These are phyloP conservation scores for Dendropsophus ebraccatus DNA, from an alignment of 2,113 vertebrate genomes.

Conservation along the genomic window DNA sequence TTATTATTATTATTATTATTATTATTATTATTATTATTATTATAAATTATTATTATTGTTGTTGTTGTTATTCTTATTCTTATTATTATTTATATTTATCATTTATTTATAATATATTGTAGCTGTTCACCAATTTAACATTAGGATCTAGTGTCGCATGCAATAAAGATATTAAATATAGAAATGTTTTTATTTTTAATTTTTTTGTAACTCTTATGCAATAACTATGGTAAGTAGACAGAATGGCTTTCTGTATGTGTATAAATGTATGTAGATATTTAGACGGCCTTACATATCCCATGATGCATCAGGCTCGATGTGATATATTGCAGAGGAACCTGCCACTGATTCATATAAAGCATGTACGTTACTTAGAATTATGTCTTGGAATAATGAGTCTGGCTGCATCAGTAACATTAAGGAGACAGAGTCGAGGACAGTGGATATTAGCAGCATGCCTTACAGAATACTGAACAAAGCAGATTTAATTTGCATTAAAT, in stretches of 20 bases:
- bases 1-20: no score
- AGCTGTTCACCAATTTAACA: not conserved
- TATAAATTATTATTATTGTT: no score
- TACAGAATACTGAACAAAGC: slow-evolving; percentile 45
- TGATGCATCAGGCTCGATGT: not conserved
- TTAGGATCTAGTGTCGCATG: not conserved
- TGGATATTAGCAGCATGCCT: slow-evolving; percentile 36
- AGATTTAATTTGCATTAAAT: slow-evolving; percentile 52
- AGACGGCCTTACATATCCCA: not conserved
- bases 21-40: no score
- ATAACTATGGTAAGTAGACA: not conserved
- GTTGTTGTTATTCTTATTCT: no score
- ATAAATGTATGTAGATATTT: slow-evolving; percentile 23
- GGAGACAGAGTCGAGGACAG: slow-evolving; percentile 38
- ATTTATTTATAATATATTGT: no score
- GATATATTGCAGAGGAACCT: slow-evolving; percentile 19
- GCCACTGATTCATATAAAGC: slow-evolving; percentile 20
- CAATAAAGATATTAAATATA: not conserved
- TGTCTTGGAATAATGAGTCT: slow-evolving; percentile 38
- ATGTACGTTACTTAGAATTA: slow-evolving; percentile 13
- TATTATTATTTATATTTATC: no score
- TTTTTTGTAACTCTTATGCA: not conserved
- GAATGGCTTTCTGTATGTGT: not conserved
- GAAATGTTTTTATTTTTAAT: no score
- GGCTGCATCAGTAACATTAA: slow-evolving; percentile 45